Base-by-base conservation (phyloP, 2,113 vertebrate species). In the Clarias gariepinus region DNA sequence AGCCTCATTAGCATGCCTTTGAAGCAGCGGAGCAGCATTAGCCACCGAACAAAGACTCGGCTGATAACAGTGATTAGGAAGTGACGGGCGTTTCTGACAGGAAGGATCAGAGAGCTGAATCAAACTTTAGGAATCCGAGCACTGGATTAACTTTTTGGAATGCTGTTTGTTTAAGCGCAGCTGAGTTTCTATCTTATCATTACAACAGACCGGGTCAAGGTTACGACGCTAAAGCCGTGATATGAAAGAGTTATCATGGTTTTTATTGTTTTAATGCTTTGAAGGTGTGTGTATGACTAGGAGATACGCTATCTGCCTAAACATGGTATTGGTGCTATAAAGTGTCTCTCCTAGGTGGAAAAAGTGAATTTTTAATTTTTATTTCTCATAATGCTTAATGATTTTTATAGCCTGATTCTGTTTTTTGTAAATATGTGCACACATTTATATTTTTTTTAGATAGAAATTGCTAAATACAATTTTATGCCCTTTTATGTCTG, bases 1-100 rank as follows among this genome's bases (percentile, higher is more conserved):
- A 89, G 76, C 78, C 90, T 93, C 83, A 94, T 95, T 94, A 94
- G 92, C 93, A 94, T 92, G 91, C 87, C 93, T 95, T 95, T 95
- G 95, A 95, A 94, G 92, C 89, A 90, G 92, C 91, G 89, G 90
- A 88, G 90, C 87, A 90, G 90, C 90, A 93, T 95, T 94, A 93
- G 84, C 87, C 89, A 64, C 73, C 47, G 91, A 95, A 95, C 93
- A 95, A 95, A 94, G 93, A 92, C 82, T 79, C 53, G 47, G 87
- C 80, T 90, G 90, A 93, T 93, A 91, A 93, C 89, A 84, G 87
- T 71, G 91, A 93, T 93, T 88, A 92, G 86, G 92, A 92, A 90
- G 90, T 81, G 81, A 76, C n/a, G 69, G 78, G 19, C 79, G 85
- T 60, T 68, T 87, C 85, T 85, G 86, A 85, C 36, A 64, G 76